These are phyloP conservation scores for Hystrix cristata DNA, from an alignment of 2,113 vertebrate species.

Conservation along the genomic window DNA sequence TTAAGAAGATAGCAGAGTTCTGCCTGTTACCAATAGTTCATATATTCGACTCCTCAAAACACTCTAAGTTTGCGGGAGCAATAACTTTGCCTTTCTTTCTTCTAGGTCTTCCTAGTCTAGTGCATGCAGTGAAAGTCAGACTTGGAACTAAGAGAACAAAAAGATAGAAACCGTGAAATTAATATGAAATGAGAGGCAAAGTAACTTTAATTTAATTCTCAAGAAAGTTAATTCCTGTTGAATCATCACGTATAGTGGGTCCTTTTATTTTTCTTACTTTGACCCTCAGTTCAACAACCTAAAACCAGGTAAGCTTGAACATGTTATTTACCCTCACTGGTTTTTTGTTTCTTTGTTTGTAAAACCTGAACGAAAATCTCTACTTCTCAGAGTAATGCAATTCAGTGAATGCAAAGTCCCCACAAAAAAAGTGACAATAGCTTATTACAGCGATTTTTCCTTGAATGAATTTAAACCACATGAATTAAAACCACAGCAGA, in stretches of 20 bases:
- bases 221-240: not conserved
- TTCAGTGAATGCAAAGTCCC: not conserved
- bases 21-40: not conserved
- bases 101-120: not conserved
- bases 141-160: not conserved
- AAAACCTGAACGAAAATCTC: constrained; percentile 11
- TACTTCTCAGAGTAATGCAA: not conserved
- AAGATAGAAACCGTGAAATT: not conserved
- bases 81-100: not conserved
- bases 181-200: not conserved
- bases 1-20: not conserved
- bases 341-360: not conserved
- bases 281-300: not conserved
- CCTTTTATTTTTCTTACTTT: not conserved
- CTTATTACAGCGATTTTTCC: not conserved
- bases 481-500: not conserved
- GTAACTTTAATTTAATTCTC: not conserved
- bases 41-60: not conserved
- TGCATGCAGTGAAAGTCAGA: not conserved
- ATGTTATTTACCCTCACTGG: not conserved
- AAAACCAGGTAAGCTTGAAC: not conserved
- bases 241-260: not conserved
- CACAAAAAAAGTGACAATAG: not conserved
- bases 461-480: not conserved
- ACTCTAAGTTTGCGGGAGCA: not conserved